These are phyloP conservation scores for Hydrolagus affinis DNA, from an alignment of 2,113 vertebrate species.

Conservation along the genomic window DNA sequence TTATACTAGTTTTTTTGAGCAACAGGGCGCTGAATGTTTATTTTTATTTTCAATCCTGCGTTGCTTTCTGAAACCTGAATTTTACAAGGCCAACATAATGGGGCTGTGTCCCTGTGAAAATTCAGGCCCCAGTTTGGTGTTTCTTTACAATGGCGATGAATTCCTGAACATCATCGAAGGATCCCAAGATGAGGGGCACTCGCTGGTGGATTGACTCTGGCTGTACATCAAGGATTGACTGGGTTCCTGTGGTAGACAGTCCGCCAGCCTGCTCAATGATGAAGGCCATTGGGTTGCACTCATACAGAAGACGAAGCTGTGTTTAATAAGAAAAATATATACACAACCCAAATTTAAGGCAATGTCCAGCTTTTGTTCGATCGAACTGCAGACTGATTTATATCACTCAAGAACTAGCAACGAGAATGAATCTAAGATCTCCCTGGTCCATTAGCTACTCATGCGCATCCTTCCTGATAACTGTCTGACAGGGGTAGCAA, in stretches of 20 bases:
- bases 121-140: conserved; percentile 48
- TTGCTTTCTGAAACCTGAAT: not conserved
- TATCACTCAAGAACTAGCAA: not conserved
- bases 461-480: no score
- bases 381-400: not conserved
- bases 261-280: conserved; percentile 91
- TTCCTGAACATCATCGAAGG: conserved; percentile 80
- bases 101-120: not conserved
- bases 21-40: not conserved
- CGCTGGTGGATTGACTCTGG: conserved; percentile 81
- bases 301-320: conserved; percentile 85
- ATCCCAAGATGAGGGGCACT: conserved; percentile 80
- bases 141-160: conserved; percentile 80
- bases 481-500: no score
- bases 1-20: not conserved
- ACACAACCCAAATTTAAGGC: not conserved
- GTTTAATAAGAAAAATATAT: conserved; percentile 33
- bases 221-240: conserved; percentile 75
- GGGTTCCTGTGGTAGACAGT: conserved; percentile 74
- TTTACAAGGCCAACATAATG: not conserved
- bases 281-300: conserved; percentile 96
- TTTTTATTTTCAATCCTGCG: not conserved
- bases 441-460: no score
- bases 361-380: not conserved
- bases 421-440: not conserved